A percentile compares a stretch with the other conserved stretches of the same genome.
phyloP scores from a whole-genome alignment of 2,113 vertebrate genomes.

The Apus apus region DNA sequence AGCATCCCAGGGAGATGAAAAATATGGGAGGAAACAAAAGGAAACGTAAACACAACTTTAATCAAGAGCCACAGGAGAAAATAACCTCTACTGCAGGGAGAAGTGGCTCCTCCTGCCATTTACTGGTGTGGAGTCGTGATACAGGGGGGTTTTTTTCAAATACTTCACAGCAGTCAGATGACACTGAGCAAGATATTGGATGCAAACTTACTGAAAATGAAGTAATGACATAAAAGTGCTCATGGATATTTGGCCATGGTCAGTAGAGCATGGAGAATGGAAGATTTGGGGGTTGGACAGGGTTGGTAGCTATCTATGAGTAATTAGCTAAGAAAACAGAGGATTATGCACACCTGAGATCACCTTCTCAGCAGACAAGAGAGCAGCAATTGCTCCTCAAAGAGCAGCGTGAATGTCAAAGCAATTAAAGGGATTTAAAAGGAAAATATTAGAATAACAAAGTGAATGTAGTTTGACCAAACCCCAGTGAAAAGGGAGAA shows the following conservation, averaged over 20 bases:
- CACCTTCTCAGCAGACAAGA: not conserved
- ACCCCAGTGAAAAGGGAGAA: not conserved
- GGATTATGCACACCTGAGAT: not conserved
- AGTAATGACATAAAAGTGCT: not conserved
- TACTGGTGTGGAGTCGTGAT: no score
- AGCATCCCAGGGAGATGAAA: not conserved
- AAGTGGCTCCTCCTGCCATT: not conserved
- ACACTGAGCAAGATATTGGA: not conserved
- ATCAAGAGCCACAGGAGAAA: not conserved
- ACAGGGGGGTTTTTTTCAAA: not conserved
- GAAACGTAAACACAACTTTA: not conserved
- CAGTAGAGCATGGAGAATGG: not conserved
- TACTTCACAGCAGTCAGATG: not conserved
- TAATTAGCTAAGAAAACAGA: conserved; percentile 8
- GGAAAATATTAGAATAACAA: not conserved
- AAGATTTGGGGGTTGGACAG: not conserved
- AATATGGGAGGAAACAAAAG: not conserved
- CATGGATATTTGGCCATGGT: not conserved
- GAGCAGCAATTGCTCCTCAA: not conserved
- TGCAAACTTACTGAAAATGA: not conserved
- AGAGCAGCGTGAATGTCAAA: not conserved
- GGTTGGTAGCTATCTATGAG: not conserved
- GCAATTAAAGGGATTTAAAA: not conserved
- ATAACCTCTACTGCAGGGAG: not conserved
- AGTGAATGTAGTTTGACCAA: not conserved